Base-by-base conservation (phyloP, 2,113 vertebrate genomes). In the Laticauda laticaudata region DNA sequence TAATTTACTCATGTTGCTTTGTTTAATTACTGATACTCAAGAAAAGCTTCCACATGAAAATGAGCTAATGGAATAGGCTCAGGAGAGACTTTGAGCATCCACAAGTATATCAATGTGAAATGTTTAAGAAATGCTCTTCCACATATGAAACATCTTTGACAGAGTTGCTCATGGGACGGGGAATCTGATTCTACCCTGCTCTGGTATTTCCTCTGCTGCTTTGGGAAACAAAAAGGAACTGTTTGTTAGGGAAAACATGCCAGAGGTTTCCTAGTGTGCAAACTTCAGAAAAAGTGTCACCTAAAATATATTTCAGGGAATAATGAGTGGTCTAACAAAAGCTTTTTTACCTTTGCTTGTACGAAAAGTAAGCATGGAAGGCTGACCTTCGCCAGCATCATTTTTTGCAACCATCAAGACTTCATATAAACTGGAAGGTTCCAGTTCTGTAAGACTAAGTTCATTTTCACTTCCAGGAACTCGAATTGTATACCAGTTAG, bases 301-400 rank as follows among this genome's bases (percentile, higher is more conserved):
- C 10, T 88, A 14, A 23, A 64, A 57, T 29, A 3, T 11, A 53
- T 14, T 86, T 54, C 9, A 57, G n/a, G 8, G 0, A 9, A 39
- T 54, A 91, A 48, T 0, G 5, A 0, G 0, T 75, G 43, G 69
- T 88, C 9, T 1, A 6, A 86, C 43, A 93, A 12, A 56, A 43
- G 0, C 93, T 24, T 90, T 91, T 98, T 96, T 86, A 99, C 99
- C 99, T 96, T 98, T 99, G 97, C 98, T 98, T 1, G 99, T 99
- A 90, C 99, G 98, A 94, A 99, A 99, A 0, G 99, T 99, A 64
- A 99, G 98, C 99, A 99, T 99, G 92, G 99, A 99, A 0, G 99
- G 99, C 91, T 99, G 99, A 0, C 99, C 99, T 85, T 99, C 99
- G 0, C 99, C 99, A 0, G 98, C 98, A 0, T 98, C 94, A 0